Conservation (phyloP, 2,888 invertebrate genomes). For the Dryomyza anilis region DNA sequence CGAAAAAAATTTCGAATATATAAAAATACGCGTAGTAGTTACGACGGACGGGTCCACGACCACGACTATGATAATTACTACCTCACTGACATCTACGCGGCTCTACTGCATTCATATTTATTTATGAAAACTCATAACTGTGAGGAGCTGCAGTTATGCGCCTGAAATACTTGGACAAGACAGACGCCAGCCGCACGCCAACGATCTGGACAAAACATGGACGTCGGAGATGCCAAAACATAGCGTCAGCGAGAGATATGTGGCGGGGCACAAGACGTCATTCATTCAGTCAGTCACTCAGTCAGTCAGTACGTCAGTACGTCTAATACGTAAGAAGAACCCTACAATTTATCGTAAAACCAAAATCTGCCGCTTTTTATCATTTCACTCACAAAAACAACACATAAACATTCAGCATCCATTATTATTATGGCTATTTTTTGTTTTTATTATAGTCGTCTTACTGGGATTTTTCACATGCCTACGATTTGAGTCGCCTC, state of each 20-base stretch:
- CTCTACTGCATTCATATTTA: conserved; percentile 11
- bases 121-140: conserved; percentile 12
- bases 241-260: too few species aligned
- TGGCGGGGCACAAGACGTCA: too few species aligned
- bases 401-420: conserved; percentile 33
- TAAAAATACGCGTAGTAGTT: conserved; percentile 16
- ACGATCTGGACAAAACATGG: neutral
- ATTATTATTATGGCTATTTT: conserved; percentile 32
- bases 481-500: conserved; percentile 20
- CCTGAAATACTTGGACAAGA: neutral
- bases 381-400: conserved; percentile 25
- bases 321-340: too few species aligned
- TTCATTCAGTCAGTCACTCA: too few species aligned
- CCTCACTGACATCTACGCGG: conserved; percentile 27
- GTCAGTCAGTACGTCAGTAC: too few species aligned
- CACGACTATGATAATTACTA: conserved; percentile 31
- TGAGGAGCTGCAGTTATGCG: conserved; percentile 2
- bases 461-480: neutral
- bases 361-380: conserved; percentile 29
- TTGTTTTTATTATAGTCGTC: conserved; percentile 8
- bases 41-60: conserved; percentile 4
- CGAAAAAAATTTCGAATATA: neutral
- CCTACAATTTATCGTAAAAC: conserved; percentile 25
- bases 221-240: neutral
- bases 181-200: neutral